A percentile compares a stretch with the other conserved stretches of the same genome.
Conservation (phyloP, 1,140 invertebrate species). For the Caenorhabditis remanei region DNA sequence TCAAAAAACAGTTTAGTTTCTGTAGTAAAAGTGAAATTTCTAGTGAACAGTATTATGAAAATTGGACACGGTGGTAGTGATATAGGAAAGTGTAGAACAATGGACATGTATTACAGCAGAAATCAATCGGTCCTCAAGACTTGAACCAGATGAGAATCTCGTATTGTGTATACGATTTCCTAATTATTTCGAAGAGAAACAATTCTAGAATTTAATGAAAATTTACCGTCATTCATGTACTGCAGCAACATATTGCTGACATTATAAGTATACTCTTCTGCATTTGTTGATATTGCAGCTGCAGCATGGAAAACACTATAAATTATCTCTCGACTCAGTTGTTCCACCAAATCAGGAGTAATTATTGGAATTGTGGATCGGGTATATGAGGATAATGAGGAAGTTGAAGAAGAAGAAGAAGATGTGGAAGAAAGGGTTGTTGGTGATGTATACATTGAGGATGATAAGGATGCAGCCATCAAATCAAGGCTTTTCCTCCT, state of each 20-base stretch:
- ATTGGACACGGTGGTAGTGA: neutral
- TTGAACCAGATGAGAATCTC: neutral
- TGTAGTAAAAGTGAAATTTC: neutral
- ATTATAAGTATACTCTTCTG: neutral
- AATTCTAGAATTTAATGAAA: neutral
- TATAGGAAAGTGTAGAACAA: slow-evolving; percentile 6
- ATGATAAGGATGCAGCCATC: neutral
- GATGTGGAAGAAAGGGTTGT: neutral
- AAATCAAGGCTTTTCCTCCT: neutral
- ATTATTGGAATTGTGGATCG: neutral
- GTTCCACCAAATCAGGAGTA: neutral
- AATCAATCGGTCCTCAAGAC: neutral
- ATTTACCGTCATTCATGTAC: neutral
- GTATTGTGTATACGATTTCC: neutral
- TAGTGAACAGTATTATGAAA: neutral
- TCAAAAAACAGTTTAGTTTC: neutral
- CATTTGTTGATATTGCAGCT: slow-evolving; percentile 2
- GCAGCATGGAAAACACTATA: neutral
- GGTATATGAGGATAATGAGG: neutral
- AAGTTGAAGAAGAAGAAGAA: neutral
- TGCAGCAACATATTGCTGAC: neutral
- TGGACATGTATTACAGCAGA: slow-evolving; percentile 18
- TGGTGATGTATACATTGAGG: neutral
- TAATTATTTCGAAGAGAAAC: neutral
- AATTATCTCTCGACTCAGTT: neutral